Percentiles rank a stretch among this genome's conserved stretches.
phyloP scores from a whole-genome alignment of 2,113 vertebrate genomes.

The Delphinus delphis region DNA sequence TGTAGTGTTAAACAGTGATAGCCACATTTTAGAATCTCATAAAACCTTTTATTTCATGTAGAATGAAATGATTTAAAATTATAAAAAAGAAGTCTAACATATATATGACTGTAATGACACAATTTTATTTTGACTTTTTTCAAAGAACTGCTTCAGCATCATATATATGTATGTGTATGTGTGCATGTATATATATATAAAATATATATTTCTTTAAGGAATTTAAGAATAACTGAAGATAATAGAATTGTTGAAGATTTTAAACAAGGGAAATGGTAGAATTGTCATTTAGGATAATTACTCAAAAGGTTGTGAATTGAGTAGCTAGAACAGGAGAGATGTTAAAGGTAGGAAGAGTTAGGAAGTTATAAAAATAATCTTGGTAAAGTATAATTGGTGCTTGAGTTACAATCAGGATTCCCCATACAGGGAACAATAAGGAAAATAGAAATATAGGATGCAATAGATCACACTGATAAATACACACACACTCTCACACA shows the following conservation, averaged over 20 bases:
- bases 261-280: not conserved
- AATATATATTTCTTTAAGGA: not conserved
- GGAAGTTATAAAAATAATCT: constrained; percentile 1
- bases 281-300: constrained; percentile 14
- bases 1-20: not conserved
- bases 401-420: not conserved
- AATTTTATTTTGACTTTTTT: constrained; percentile 29
- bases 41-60: not conserved
- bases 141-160: not conserved
- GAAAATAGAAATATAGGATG: not conserved
- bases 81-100: not conserved
- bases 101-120: not conserved
- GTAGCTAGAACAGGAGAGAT: not conserved
- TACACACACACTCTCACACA: not conserved
- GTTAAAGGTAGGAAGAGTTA: not conserved
- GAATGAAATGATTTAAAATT: not conserved
- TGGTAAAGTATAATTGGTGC: not conserved
- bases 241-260: not conserved
- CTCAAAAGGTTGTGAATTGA: not conserved
- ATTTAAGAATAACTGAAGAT: not conserved
- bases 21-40: not conserved
- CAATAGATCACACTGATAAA: not conserved
- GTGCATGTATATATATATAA: not conserved
- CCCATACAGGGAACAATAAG: not conserved
- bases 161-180: not conserved